phyloP scores from a whole-genome alignment of 2,113 vertebrate species.

The Syngnathus floridae region DNA sequence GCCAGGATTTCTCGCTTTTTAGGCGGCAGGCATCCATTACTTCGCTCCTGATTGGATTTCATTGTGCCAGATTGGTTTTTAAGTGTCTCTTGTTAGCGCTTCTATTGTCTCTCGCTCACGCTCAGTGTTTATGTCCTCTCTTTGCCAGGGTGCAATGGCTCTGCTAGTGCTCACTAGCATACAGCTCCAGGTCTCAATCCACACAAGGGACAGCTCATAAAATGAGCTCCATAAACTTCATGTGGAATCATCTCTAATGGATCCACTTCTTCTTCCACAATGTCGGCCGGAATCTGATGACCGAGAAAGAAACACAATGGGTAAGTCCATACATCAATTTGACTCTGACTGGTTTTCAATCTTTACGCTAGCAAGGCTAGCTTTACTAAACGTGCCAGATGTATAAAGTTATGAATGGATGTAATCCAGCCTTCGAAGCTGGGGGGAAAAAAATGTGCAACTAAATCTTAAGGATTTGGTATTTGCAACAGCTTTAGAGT shows the following conservation, averaged over 20 bases:
- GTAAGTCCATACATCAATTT: not conserved
- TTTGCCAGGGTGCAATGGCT: constrained; percentile 22
- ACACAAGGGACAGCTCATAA: constrained; percentile 79
- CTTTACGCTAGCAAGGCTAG: not conserved
- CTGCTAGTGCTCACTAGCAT: constrained; percentile 72
- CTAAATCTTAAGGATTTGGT: not conserved
- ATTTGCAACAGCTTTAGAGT: not conserved
- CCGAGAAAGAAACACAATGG: constrained; percentile 16
- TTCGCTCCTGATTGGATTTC: constrained; percentile 98
- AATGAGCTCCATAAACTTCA: constrained; percentile 86
- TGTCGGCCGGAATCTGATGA: constrained; percentile 56
- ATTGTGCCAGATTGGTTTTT: constrained; percentile 67
- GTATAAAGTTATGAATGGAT: not conserved
- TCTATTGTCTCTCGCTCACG: constrained; percentile 13
- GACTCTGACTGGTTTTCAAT: not conserved
- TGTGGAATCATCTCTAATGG: constrained; percentile 93
- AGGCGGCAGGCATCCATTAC: constrained; percentile 96
- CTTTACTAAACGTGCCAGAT: not conserved
- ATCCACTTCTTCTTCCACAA: constrained; percentile 61
- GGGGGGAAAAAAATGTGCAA: not conserved
- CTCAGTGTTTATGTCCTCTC: constrained; percentile 15
- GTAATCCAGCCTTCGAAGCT: not conserved
- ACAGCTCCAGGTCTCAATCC: constrained; percentile 69
- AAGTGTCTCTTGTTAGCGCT: constrained; percentile 16
- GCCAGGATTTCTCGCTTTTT: constrained; percentile 97